These are phyloP conservation scores for Archocentrus centrarchus DNA, from an alignment of 2,113 vertebrate species.

Conservation along the genomic window DNA sequence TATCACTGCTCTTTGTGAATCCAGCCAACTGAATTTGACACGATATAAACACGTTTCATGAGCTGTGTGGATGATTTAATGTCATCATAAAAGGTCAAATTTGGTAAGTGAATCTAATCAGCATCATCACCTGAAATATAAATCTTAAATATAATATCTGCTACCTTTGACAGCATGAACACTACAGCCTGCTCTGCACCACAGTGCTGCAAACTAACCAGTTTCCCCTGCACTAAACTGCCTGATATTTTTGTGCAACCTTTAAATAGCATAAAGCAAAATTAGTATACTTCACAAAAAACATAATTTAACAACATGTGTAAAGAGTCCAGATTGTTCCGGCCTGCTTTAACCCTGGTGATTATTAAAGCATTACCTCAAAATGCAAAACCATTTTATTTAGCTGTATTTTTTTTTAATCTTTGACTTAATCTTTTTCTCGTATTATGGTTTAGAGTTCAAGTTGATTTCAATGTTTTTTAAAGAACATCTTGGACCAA, in stretches of 20 bases:
- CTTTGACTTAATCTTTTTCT: not conserved
- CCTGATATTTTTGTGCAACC: not conserved
- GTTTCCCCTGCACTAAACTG: not conserved
- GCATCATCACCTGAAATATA: too few species aligned
- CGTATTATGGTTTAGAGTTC: too few species aligned
- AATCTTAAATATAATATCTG: too few species aligned
- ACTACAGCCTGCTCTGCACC: too few species aligned
- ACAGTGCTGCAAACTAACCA: too few species aligned
- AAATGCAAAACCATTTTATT: not conserved
- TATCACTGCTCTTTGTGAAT: not conserved
- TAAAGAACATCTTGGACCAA: not conserved
- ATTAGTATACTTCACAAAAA: not conserved
- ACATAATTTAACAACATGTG: not conserved
- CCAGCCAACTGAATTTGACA: not conserved
- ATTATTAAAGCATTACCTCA: not conserved
- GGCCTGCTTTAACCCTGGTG: not conserved
- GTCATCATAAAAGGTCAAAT: too few species aligned
- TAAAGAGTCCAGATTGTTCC: fast-evolving
- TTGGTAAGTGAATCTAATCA: too few species aligned
- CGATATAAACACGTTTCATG: not conserved
- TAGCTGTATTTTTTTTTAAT: not conserved
- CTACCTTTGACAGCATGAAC: too few species aligned
- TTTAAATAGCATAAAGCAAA: not conserved
- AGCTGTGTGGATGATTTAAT: not conserved
- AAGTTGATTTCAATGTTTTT: not conserved